Evolutionary conservation across 2,888 invertebrate genomes (phyloP), one percentile per base, ranked within the genome.

Genomic region (Philonicus albiceps): DNA sequence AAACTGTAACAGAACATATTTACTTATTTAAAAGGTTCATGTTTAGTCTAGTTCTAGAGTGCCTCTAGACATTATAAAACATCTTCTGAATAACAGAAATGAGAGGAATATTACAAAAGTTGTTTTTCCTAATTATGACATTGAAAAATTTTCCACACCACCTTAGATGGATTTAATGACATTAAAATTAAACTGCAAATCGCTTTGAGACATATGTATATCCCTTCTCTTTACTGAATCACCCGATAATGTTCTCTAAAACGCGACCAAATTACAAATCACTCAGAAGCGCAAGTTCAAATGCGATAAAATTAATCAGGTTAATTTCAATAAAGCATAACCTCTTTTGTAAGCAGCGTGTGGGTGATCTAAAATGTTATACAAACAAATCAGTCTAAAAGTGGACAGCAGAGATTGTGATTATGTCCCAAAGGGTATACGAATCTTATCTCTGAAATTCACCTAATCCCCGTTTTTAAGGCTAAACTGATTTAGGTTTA

Each of bases 321-420:
- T 80, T 53, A 80, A 80, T 80, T 80, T 80, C 80, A 80, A 80
- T 31, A 49, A 49, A 80, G 40, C 80, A 30, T 22, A 31, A 80
- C 80, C 16, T 80, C 53, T 53, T 49, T 49, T n/a, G 19, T 30
- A 13, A 40, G 49, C 49, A 80, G 8, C 6, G 43, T 80, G 76
- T 40, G 34, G 76, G 34, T 37, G 76, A 37, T 22, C 75, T 34
- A 19, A 31, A 34, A 75, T 49, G n/a, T n/a, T 5, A 19, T 27
- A 22, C 11, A 22, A 64, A 22, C 27, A 64, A 64, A 64, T 64
- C 19, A 27, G 7, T 64, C 64, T 3, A 64, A 64, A 64, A 27
- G 19, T 64, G 27, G 8, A 64, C 27, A 64, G 11, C 27, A 22
- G 22, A 53, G 4, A 22, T 19, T 22, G 4, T 19, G 19, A 64